Base-by-base conservation (phyloP, 2,888 invertebrate species). In the Trissoscelio sp. region DNA sequence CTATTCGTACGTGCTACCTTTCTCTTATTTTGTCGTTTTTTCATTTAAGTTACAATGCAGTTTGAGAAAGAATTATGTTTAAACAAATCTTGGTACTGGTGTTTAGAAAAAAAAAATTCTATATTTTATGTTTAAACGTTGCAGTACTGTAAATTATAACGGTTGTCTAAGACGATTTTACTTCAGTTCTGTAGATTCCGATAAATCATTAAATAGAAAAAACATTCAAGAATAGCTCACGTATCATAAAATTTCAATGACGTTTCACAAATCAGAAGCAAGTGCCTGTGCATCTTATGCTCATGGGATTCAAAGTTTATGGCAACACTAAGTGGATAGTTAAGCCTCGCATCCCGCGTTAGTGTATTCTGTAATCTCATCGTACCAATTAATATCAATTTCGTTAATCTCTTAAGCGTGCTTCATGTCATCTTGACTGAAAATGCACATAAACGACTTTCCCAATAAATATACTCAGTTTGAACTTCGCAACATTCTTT, bases 301-400 rank as follows among this genome's bases (percentile, higher is more conserved):
- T 75, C 79, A 34, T 70, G 78, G 83, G 81, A 81, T 81, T 67
- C 67, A 73, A 79, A 83, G 72, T 83, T 83, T 74, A 81, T 75
- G 58, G 83, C 67, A 81, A 75, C 83, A 74, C 79, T 81, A 81
- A 79, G 75, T 83, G 81, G 72, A 78, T 81, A 83, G 83, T 81
- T 83, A 81, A 83, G 80, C 78, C 67, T 62, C 53, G 75, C 60
- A 64, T 75, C 75, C 75, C 69, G 31, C 62, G 72, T 81, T 79
- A 69, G 74, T 78, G 81, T 83, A 83, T 75, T 75, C 79, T 48
- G 57, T 79, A 83, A 83, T 81, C 83, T 83, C 79, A 83, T 81
- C 81, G 72, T 79, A 62, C 75, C 81, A 81, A 83, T 83, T 81
- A 83, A 83, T 83, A 83, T 83, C 81, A 83, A 83, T 83, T 83